phyloP scores from a whole-genome alignment of 2,113 vertebrate species.

The Passer domesticus region DNA sequence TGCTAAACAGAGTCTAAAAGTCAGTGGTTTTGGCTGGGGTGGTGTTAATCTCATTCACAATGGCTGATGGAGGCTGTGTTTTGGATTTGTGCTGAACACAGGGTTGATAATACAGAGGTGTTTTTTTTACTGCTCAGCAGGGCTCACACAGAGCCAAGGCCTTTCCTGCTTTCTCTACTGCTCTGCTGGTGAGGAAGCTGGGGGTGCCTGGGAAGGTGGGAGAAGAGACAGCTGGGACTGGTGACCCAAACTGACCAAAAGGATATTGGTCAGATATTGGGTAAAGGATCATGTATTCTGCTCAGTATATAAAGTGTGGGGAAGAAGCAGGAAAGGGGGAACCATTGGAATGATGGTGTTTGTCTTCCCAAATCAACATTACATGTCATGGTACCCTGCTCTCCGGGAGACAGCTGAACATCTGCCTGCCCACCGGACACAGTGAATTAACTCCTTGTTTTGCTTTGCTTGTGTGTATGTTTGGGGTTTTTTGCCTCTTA shows the following conservation, averaged over 20 bases:
- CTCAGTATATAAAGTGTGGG: not conserved
- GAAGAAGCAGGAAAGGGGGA: not conserved
- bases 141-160: not conserved
- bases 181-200: accelerated
- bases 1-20: not conserved
- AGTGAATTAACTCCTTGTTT: not conserved
- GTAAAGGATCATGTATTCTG: no score
- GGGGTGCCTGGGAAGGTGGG: accelerated
- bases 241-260: not conserved
- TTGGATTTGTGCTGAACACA: not conserved
- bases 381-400: accelerated
- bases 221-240: accelerated
- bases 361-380: not conserved
- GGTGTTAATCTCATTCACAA: not conserved
- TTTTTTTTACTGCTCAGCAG: not conserved
- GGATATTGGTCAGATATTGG: not conserved
- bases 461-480: not conserved
- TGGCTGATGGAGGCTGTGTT: not conserved
- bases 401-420: not conserved
- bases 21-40: not conserved
- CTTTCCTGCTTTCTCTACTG: not conserved
- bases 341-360: not conserved
- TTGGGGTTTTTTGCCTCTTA: not conserved
- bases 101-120: not conserved
- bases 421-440: accelerated